These are phyloP conservation scores for Tethea ocularis DNA, from an alignment of 2,888 invertebrate genomes.

Conservation along the genomic window DNA sequence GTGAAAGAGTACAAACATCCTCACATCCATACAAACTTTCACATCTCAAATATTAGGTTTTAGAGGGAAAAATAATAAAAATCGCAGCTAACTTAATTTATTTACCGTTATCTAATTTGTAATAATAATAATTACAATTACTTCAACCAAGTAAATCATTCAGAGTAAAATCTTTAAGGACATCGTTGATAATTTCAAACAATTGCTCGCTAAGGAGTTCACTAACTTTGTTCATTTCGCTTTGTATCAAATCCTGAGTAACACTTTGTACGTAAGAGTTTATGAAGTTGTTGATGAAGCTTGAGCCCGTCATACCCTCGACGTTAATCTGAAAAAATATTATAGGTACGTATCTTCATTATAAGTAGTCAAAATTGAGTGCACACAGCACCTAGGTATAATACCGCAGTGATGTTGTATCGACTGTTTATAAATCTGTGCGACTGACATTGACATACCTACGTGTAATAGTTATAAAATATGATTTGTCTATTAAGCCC, in stretches of 20 bases:
- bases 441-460: too few species aligned
- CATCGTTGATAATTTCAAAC: constrained; percentile 53
- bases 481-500: too few species aligned
- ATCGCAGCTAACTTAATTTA: too few species aligned
- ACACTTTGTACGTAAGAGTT: constrained; percentile 48
- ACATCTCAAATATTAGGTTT: too few species aligned
- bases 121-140: background rate
- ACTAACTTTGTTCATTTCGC: constrained; percentile 46
- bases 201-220: constrained; percentile 46
- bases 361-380: too few species aligned
- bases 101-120: background rate
- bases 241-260: constrained; percentile 52
- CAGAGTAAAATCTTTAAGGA: constrained; percentile 52
- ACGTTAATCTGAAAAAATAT: constrained; percentile 49
- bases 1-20: too few species aligned
- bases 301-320: constrained; percentile 58
- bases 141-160: constrained; percentile 46
- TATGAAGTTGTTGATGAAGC: constrained; percentile 51
- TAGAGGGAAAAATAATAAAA: background rate
- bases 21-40: too few species aligned
- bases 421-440: too few species aligned
- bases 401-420: too few species aligned
- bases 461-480: too few species aligned
- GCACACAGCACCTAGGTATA: too few species aligned
- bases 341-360: constrained; percentile 1